Evolutionary conservation across 1,140 invertebrate genomes (phyloP).

Genomic region (Calliopsis andreniformis): DNA sequence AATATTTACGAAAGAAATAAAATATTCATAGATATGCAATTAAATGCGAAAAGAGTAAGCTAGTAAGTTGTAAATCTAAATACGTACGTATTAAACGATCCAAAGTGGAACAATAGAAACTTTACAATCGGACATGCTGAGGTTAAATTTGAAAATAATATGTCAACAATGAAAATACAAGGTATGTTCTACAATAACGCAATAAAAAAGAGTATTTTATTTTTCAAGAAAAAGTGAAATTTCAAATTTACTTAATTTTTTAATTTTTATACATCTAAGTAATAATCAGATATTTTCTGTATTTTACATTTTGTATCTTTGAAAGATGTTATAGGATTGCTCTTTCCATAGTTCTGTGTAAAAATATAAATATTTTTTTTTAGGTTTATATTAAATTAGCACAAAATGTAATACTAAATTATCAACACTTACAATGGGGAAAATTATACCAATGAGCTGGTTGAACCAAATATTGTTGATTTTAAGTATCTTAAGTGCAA

Average conservation of each 20-base stretch:
- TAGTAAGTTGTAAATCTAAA: not conserved
- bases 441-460: conserved; percentile 72
- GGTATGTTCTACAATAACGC: conserved; percentile 2
- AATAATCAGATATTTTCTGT: not conserved
- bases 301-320: not conserved
- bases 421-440: conserved; percentile 59
- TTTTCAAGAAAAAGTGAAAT: not conserved
- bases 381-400: conserved; percentile 37
- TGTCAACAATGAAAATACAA: conserved; percentile 14
- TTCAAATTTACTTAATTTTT: not conserved
- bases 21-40: not conserved
- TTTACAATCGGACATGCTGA: conserved; percentile 12
- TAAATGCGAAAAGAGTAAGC: not conserved
- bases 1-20: not conserved
- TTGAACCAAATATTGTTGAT: conserved; percentile 71
- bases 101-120: not conserved
- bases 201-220: not conserved
- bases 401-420: conserved; percentile 52
- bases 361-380: conserved; percentile 16
- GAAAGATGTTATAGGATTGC: too few species aligned
- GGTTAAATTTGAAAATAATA: conserved; percentile 17
- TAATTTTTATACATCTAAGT: too few species aligned
- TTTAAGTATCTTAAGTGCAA: conserved; percentile 61
- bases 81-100: not conserved
- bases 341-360: too few species aligned